Evolutionary conservation across 2,888 invertebrate genomes (phyloP).

Genomic region (Spodoptera littoralis): DNA sequence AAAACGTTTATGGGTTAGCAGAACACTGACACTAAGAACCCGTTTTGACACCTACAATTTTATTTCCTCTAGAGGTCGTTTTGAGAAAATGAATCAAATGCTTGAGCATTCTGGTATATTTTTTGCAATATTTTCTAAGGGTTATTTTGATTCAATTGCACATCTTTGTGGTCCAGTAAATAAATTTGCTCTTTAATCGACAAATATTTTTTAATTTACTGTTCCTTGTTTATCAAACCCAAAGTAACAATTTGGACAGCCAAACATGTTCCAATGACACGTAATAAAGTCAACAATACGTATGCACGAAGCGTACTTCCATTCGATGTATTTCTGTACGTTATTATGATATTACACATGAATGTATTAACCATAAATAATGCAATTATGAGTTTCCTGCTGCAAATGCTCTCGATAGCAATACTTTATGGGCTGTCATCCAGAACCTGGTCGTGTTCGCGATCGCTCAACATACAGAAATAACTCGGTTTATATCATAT

Average conservation of each 20-base stretch:
- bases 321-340: slow-evolving; percentile 13
- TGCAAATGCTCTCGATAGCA: slow-evolving; percentile 24
- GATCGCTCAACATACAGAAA: slow-evolving; percentile 56
- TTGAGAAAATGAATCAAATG: background rate
- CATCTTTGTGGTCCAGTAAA: too few species aligned
- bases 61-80: background rate
- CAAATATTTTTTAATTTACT: too few species aligned
- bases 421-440: slow-evolving; percentile 45
- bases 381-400: slow-evolving; percentile 39
- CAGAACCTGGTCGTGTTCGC: slow-evolving; percentile 24
- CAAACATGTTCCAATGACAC: background rate
- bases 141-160: too few species aligned
- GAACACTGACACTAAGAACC: slow-evolving; percentile 4
- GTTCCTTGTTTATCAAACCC: too few species aligned
- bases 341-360: slow-evolving; percentile 15
- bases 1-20: slow-evolving; percentile 22
- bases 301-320: slow-evolving; percentile 16
- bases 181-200: too few species aligned
- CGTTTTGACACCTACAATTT: background rate
- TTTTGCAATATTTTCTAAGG: too few species aligned
- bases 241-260: too few species aligned
- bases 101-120: too few species aligned
- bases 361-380: slow-evolving; percentile 28
- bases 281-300: slow-evolving; percentile 14
- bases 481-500: slow-evolving; percentile 69